Evolutionary conservation across 2,888 invertebrate genomes (phyloP), one percentile per base, ranked within the genome.

Genomic region (Cosmia trapezina): DNA sequence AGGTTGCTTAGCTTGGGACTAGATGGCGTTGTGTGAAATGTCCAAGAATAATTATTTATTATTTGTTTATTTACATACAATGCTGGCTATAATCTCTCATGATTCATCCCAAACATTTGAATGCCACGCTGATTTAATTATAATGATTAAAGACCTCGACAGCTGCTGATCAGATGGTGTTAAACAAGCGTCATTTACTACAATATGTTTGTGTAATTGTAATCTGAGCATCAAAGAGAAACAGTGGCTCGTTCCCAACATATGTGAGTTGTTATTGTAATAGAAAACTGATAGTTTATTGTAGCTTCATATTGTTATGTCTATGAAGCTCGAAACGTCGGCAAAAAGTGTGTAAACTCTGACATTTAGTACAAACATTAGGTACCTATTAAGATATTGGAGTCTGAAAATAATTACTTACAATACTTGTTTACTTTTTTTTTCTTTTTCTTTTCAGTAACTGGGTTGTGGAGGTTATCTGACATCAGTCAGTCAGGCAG

Each of bases 71-170:
- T n/a, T n/a, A n/a, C n/a, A n/a, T 28, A 57, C 45, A 8, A 28
- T 37, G 37, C 19, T 41, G 19, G 22, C 47, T 22, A 67, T 41
- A 49, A 68, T 17, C 17, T 54, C 14, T 45, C 49, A 43, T 81
- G 79, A 76, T 71, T 76, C 77, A 81, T 72, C 51, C 60, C 14
- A 37, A 77, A 76, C 53, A 76, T 71, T 78, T 71, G 45, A 57
- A 33, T 66, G 73, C 49, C 76, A 77, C 76, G 60, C 64, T 66
- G 79, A 76, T 79, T 80, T 76, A 71, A 79, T 76, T 79, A 71
- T 70, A 73, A 78, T 61, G 43, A 80, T 63, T 59, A 76, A 63
- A 41, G 22, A n/a, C 19, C 37, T 12, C 6, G 11, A 19, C 78
- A 79, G 70, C 71, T 80, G 79, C 41, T 22, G 28, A 53, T 67